phyloP scores from a whole-genome alignment of 2,797 vertebrate species.

The Sparus aurata region DNA sequence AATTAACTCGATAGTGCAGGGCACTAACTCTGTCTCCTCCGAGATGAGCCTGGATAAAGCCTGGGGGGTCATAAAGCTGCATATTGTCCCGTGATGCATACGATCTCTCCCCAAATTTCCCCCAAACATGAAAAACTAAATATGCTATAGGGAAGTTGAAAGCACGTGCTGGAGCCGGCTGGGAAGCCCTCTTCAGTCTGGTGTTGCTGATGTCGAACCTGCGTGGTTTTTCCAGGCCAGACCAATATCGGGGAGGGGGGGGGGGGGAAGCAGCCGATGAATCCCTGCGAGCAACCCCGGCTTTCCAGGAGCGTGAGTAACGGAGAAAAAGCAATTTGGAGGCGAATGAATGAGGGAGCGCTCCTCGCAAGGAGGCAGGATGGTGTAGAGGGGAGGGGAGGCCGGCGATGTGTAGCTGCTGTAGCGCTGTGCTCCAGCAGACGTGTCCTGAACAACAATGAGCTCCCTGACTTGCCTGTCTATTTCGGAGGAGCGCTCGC shows the following conservation, averaged over 20 bases:
- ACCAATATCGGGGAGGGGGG: conserved; percentile 40
- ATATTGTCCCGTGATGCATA: conserved; percentile 53
- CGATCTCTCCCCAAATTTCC: conserved; percentile 59
- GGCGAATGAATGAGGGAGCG: conserved; percentile 64
- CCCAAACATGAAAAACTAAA: conserved; percentile 54
- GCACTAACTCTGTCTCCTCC: conserved; percentile 58
- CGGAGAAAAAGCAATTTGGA: conserved; percentile 76
- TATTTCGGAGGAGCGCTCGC: conserved; percentile 65
- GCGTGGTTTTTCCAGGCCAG: conserved; percentile 56
- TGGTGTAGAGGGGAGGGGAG: conserved; percentile 47
- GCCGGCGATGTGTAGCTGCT: conserved; percentile 52
- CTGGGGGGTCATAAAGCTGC: conserved; percentile 59
- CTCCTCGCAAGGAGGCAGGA: conserved; percentile 59
- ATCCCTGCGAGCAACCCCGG: conserved; percentile 47
- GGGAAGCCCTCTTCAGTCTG: conserved; percentile 31
- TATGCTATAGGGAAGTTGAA: conserved; percentile 33
- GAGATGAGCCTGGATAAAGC: conserved; percentile 56
- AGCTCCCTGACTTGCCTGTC: conserved; percentile 72
- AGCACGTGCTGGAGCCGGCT: conserved; percentile 17
- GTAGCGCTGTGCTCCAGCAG: conserved; percentile 59
- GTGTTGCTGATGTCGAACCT: background rate
- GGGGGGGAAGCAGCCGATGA: conserved; percentile 54
- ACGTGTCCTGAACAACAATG: conserved; percentile 80
- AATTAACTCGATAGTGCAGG: conserved; percentile 76
- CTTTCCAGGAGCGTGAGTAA: conserved; percentile 50